Conservation (phyloP, 1,140 invertebrate genomes). For the Drosophila pallidifrons region DNA sequence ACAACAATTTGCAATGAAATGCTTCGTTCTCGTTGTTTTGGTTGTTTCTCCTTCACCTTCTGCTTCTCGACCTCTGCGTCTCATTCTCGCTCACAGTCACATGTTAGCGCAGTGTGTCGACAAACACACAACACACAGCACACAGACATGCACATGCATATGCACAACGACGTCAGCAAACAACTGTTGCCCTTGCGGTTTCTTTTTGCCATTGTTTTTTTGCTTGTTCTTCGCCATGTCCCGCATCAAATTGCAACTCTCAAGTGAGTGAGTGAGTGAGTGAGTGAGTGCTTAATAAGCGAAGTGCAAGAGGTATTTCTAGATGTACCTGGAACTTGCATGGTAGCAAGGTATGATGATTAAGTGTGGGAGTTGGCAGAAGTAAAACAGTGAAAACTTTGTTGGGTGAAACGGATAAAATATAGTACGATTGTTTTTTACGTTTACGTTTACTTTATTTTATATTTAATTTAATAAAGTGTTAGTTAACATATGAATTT, state of each 20-base stretch:
- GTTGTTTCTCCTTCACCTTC: slow-evolving; percentile 20
- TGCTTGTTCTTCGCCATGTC: slow-evolving; percentile 28
- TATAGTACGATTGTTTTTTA: no score
- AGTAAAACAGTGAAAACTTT: no score
- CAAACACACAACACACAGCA: no score
- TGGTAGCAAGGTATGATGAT: no score
- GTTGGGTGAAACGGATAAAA: no score
- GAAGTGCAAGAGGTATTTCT: slow-evolving; percentile 3
- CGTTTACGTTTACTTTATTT: no score
- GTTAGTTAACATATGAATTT: no score
- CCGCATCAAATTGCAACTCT: slow-evolving; percentile 33
- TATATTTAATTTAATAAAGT: no score
- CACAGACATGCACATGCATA: no score
- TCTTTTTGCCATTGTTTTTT: slow-evolving; percentile 31
- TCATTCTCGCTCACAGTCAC: slow-evolving; percentile 33
- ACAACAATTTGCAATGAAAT: slow-evolving; percentile 64
- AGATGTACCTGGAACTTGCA: no score
- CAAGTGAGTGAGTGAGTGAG: background rate
- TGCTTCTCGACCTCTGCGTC: slow-evolving; percentile 1
- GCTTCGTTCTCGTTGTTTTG: slow-evolving; percentile 20
- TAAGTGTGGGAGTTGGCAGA: no score
- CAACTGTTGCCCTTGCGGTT: slow-evolving; percentile 28
- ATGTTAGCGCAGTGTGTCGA: slow-evolving; percentile 51
- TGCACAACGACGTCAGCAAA: slow-evolving; percentile 19
- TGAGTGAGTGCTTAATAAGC: slow-evolving; percentile 11